A percentile compares a stretch with the other conserved stretches of the same genome.
These are phyloP conservation scores for Brachionus paranguensis DNA, from an alignment of 1,140 invertebrate genomes.

Conservation along the genomic window DNA sequence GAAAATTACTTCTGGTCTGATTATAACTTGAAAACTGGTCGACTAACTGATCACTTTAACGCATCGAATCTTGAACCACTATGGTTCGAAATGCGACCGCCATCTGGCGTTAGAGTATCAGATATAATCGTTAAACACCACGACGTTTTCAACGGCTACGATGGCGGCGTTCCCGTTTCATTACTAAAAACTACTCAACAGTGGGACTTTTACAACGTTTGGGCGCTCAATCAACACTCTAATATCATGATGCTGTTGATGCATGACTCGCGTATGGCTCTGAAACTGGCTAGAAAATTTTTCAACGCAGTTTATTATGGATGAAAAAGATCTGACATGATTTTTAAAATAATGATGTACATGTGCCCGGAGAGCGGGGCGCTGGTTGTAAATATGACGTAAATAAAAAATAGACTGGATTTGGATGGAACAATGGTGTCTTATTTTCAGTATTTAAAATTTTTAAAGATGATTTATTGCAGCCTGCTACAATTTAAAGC, in stretches of 20 bases:
- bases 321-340: slow-evolving; percentile 64
- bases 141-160: not conserved
- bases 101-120: not conserved
- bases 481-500: not conserved
- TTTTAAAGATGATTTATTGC: not conserved
- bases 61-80: slow-evolving; percentile 76
- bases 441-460: slow-evolving; percentile 66
- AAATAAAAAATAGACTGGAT: slow-evolving; percentile 79
- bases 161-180: slow-evolving; percentile 68
- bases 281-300: slow-evolving; percentile 71
- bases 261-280: slow-evolving; percentile 66
- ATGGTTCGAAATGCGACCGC: slow-evolving; percentile 62
- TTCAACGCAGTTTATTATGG: slow-evolving; percentile 73
- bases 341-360: slow-evolving; percentile 83
- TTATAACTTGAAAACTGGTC: slow-evolving; percentile 65
- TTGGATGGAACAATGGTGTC: slow-evolving; percentile 89
- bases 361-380: slow-evolving; percentile 64
- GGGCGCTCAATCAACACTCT: slow-evolving; percentile 69
- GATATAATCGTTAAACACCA: not conserved
- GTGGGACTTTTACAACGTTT: slow-evolving; percentile 90
- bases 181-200: slow-evolving; percentile 74
- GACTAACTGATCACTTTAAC: slow-evolving; percentile 64
- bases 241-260: slow-evolving; percentile 42
- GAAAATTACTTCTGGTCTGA: slow-evolving; percentile 79
- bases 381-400: slow-evolving; percentile 81